Base-by-base conservation (phyloP, 2,797 vertebrate species). In the Phoeniculus purpureus region DNA sequence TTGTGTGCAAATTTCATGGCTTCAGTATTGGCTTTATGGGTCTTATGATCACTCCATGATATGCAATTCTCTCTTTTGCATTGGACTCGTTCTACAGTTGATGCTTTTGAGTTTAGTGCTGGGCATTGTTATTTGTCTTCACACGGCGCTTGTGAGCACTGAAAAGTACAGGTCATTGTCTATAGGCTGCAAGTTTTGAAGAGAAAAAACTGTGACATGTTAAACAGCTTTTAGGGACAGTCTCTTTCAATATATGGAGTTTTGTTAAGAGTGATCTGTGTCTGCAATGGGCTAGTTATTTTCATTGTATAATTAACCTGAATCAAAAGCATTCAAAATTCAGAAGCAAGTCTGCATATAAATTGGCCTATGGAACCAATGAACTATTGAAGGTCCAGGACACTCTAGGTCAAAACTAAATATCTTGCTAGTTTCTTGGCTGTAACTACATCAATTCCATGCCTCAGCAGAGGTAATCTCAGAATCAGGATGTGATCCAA, bases 11-110 rank as follows among this genome's bases (percentile, higher is more conserved):
- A 92, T 92, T 91, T 91, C 90, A 89, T 66, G 78, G 55, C 72
- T 87, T 84, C 32, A 90, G 0, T 89, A 88, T 89, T 89, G 89
- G 77, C 59, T 94, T 94, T 93, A 96, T 92, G 93, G 79, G 27
- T 84, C 79, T 48, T 85, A 61, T 58, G 81, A 94, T 77, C 47
- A 75, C 32, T 78, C 50, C 32, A 23, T 67, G 68, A 80, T 68
- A 61, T 59, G 43, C 64, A 47, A 23, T 94, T 93, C 72, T 54
- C 34, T 78, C 66, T 91, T 84, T 79, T 1, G 1, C 2, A 2
- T 94, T 9, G 23, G 72, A 27, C 65, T 87, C 94, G 47, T 75
- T 81, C 83, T 86, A 12, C 65, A 68, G 52, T 80, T 84, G 70
- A 84, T 0, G 7, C 60, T 79, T 93, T 62, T 84, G 77, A 68